These are phyloP conservation scores for Reinhardtius hippoglossoides DNA, from an alignment of 2,113 vertebrate genomes.

Conservation along the genomic window DNA sequence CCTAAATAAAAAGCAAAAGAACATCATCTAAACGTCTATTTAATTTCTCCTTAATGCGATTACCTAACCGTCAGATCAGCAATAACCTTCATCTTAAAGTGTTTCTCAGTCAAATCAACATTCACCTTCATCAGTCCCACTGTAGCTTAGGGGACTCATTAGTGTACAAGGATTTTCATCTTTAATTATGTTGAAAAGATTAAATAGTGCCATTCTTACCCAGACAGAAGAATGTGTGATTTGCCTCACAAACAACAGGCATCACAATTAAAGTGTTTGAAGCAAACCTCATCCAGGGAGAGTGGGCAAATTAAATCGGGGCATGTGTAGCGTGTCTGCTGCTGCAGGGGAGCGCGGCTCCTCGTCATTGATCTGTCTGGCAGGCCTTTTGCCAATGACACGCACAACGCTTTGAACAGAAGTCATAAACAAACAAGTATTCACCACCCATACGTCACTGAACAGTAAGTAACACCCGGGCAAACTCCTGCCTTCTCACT, in stretches of 20 bases:
- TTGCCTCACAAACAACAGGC: constrained; percentile 13
- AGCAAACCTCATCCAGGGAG: constrained; percentile 49
- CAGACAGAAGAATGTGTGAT: not conserved
- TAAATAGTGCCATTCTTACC: not conserved
- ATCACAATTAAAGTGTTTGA: constrained; percentile 40
- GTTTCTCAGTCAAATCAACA: not conserved
- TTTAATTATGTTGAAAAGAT: no score
- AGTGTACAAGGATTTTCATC: no score
- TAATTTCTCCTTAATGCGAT: not conserved
- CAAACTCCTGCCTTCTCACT: constrained; percentile 11
- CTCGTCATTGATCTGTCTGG: constrained; percentile 63
- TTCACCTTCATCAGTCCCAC: no score
- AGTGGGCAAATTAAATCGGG: constrained; percentile 52
- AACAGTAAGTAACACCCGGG: constrained; percentile 28
- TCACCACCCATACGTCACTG: constrained; percentile 28
- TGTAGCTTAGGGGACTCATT: no score
- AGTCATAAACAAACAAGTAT: constrained; percentile 65
- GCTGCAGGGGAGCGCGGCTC: constrained; percentile 24
- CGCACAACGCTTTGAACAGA: constrained; percentile 51
- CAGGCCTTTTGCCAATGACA: constrained; percentile 66
- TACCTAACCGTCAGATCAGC: not conserved
- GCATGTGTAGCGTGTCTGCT: constrained; percentile 33
- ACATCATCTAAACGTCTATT: no score
- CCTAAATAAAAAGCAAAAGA: no score
- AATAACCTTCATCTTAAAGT: not conserved